Percentiles rank a stretch among this genome's conserved stretches.
These are phyloP conservation scores for Drosophila rhopaloa DNA, from an alignment of 1,140 invertebrate species.

Conservation along the genomic window DNA sequence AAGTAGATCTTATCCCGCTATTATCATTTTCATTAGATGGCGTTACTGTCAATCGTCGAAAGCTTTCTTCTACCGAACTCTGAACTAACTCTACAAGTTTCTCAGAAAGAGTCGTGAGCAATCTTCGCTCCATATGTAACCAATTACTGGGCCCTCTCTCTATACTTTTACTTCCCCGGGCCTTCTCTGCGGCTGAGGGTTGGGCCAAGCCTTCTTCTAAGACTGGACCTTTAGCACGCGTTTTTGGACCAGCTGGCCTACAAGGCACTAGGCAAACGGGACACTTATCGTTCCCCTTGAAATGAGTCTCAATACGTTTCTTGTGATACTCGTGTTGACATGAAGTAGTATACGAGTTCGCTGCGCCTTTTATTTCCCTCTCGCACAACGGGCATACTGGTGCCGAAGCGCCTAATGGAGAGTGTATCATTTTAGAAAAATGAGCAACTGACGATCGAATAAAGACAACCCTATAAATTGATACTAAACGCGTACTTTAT, in stretches of 20 bases:
- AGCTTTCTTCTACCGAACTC: neutral
- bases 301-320: neutral
- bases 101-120: neutral
- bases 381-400: no score
- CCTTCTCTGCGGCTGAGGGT: neutral
- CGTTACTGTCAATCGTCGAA: neutral
- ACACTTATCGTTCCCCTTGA: neutral
- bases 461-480: neutral
- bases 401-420: no score
- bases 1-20: neutral
- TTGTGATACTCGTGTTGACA: neutral
- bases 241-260: neutral
- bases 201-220: neutral
- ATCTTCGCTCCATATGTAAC: slow-evolving; percentile 1
- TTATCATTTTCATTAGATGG: neutral
- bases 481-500: neutral
- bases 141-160: neutral
- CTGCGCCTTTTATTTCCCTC: no score
- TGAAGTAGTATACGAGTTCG: no score
- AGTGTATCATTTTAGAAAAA: neutral
- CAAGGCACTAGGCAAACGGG: neutral
- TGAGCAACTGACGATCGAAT: neutral
- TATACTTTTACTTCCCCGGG: neutral
- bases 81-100: neutral
- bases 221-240: neutral